Conservation (phyloP, 2,797 vertebrate species). For the Peromyscus nudipes region DNA sequence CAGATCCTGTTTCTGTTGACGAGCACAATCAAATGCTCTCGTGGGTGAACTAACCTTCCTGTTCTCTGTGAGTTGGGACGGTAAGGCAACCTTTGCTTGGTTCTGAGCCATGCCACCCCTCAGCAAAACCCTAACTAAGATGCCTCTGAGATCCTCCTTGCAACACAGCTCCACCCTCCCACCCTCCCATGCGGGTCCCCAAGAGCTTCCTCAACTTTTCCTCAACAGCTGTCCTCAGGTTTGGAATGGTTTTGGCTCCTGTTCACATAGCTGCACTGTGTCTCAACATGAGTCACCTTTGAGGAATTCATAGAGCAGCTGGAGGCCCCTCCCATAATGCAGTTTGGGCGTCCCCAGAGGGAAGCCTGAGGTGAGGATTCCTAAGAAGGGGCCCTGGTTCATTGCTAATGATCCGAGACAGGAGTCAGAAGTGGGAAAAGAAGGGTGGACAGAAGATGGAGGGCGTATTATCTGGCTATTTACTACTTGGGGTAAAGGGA, state of each 20-base stretch:
- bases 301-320: background rate
- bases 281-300: constrained; percentile 33
- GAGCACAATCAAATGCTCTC: background rate
- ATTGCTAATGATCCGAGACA: background rate
- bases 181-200: background rate
- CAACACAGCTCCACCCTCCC: too few species aligned
- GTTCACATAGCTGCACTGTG: background rate
- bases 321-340: background rate
- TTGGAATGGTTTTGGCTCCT: background rate
- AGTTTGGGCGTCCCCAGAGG: background rate
- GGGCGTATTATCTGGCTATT: background rate
- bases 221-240: background rate
- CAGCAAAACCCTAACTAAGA: background rate
- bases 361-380: background rate
- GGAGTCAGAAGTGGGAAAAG: background rate
- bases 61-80: too few species aligned
- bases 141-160: background rate
- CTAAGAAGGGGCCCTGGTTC: background rate
- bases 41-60: background rate
- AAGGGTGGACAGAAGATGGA: background rate
- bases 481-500: background rate
- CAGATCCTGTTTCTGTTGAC: background rate
- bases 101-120: background rate
- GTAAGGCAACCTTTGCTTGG: background rate
- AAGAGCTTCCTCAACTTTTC: background rate